phyloP scores from a whole-genome alignment of 1,140 invertebrate species.

The Rhopalosiphum padi region DNA sequence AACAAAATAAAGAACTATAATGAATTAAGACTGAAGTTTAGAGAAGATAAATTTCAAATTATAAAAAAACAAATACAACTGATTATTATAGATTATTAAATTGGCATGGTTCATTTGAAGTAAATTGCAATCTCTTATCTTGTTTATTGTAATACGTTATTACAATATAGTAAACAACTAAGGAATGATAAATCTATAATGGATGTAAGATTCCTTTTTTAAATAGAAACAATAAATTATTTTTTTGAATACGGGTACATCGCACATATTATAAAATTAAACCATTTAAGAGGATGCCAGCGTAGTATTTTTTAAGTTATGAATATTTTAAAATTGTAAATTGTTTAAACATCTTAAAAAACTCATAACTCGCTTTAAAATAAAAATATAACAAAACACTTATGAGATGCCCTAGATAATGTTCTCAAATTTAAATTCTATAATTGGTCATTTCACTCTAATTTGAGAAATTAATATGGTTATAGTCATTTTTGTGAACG shows the following conservation, averaged over 20 bases:
- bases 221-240: background rate
- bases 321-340: too few species aligned
- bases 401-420: too few species aligned
- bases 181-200: background rate
- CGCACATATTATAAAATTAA: background rate
- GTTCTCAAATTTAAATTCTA: too few species aligned
- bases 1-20: background rate
- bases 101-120: background rate
- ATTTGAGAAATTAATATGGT: too few species aligned
- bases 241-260: background rate
- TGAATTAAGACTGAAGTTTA: background rate
- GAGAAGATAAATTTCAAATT: background rate
- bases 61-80: background rate
- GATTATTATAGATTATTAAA: background rate
- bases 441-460: too few species aligned
- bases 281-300: background rate
- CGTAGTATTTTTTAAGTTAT: too few species aligned
- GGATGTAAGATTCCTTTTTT: background rate
- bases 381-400: too few species aligned
- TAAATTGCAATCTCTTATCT: background rate
- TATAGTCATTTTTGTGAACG: too few species aligned
- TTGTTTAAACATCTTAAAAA: too few species aligned
- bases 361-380: too few species aligned
- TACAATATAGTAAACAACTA: background rate
- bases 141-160: background rate